Conservation (phyloP, 2,888 invertebrate species). For the Epistrophe grossulariae region DNA sequence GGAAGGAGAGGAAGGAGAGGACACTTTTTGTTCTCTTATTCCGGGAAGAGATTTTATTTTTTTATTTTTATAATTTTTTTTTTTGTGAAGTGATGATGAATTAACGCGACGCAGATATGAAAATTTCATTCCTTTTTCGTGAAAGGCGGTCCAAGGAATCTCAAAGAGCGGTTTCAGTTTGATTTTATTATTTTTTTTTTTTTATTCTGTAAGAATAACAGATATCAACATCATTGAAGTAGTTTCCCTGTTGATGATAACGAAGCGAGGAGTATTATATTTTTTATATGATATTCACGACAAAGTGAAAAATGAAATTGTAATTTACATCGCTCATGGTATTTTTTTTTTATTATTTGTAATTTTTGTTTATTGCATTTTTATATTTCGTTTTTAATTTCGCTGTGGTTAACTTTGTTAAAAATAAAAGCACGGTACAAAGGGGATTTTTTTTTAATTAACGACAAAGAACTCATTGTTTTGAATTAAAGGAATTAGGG, state of each 20-base stretch:
- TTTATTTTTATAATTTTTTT: constrained; percentile 34
- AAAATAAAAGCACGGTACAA: constrained; percentile 45
- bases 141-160: constrained; percentile 65
- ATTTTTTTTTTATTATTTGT: constrained; percentile 28
- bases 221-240: constrained; percentile 61
- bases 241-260: constrained; percentile 74
- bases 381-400: constrained; percentile 67
- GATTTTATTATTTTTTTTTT: constrained; percentile 24
- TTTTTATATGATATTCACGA: constrained; percentile 46
- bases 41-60: constrained; percentile 41
- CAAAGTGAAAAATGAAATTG: constrained; percentile 76
- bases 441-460: constrained; percentile 72
- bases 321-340: constrained; percentile 73
- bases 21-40: constrained; percentile 58
- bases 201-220: constrained; percentile 40
- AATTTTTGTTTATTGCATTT: constrained; percentile 50
- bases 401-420: constrained; percentile 70
- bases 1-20: constrained; percentile 44
- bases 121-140: constrained; percentile 58
- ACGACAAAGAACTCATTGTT: constrained; percentile 74
- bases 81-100: constrained; percentile 74
- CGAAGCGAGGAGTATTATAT: constrained; percentile 29
- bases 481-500: constrained; percentile 65
- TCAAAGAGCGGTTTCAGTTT: constrained; percentile 60
- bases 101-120: constrained; percentile 76